Base-by-base conservation (phyloP, 92 coral and sea anemone genomes). In the Scolanthus callimorphus region DNA sequence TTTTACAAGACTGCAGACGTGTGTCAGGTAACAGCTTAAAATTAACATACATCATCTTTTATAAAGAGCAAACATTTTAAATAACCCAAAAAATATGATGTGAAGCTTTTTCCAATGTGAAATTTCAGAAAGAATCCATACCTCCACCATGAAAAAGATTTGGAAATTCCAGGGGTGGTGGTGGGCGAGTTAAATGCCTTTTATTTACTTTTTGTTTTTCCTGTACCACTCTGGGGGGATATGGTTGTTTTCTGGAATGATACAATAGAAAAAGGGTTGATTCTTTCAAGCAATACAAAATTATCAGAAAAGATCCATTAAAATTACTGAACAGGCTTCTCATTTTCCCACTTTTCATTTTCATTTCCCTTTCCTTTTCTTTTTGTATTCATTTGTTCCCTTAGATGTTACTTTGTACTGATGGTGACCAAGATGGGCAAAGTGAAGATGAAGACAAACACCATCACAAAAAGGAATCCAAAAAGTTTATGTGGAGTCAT, bases 1-100 rank as follows among this genome's bases (percentile, higher is more conserved):
- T 88, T 92, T 49, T 92, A 92, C 79, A 92, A 92, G 60, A 88
- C 98, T 29, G 98, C 98, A 24, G 98, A 92, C 68, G 62, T 92
- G 31, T 81, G 98, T 49, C 98, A 92, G 97, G 97, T 86, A 49
- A 62, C 3, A n/a, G n/a, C n/a, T n/a, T n/a, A n/a, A n/a, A n/a
- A n/a, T n/a, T n/a, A n/a, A n/a, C n/a, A n/a, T n/a, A n/a, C n/a
- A n/a, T n/a, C n/a, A n/a, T n/a, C n/a, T n/a, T n/a, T n/a, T n/a
- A n/a, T n/a, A n/a, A n/a, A n/a, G n/a, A n/a, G n/a, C n/a, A n/a
- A n/a, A n/a, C n/a, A n/a, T n/a, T n/a, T n/a, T n/a, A n/a, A n/a
- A n/a, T n/a, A n/a, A n/a, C n/a, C n/a, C n/a, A n/a, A n/a, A n/a
- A n/a, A n/a, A n/a, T n/a, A n/a, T n/a, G n/a, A n/a, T n/a, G n/a